Conservation (phyloP, 2,888 invertebrate genomes). For the Nemotelus nigrinus region DNA sequence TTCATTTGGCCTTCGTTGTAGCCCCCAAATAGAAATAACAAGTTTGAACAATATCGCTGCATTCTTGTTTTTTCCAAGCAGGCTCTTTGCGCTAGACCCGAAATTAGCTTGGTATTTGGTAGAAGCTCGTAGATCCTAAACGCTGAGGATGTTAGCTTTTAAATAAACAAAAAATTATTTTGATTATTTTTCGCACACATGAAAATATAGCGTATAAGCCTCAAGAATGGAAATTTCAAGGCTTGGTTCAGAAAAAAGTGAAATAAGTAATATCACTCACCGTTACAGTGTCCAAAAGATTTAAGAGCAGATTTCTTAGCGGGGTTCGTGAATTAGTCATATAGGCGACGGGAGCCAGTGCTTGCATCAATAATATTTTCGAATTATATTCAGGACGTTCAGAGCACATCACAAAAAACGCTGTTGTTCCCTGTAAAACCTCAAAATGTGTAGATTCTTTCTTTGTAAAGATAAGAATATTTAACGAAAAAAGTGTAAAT, state of each 20-base stretch:
- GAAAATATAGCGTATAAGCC: too few species aligned
- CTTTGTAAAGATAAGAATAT: not conserved
- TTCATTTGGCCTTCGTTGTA: conserved; percentile 58
- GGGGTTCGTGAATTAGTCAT: conserved; percentile 54
- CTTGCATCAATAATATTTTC: conserved; percentile 60
- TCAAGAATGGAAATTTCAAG: too few species aligned
- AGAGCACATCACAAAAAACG: conserved; percentile 59
- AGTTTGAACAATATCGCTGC: conserved; percentile 69
- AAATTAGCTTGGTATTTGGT: conserved; percentile 66
- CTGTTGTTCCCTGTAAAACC: conserved; percentile 61
- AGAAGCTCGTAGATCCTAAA: conserved; percentile 67
- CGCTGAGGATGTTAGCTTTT: conserved; percentile 19
- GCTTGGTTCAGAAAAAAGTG: not conserved
- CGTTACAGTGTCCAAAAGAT: conserved; percentile 36
- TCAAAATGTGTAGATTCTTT: too few species aligned
- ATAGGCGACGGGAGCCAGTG: conserved; percentile 61
- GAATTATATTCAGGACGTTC: conserved; percentile 60
- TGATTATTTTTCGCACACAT: too few species aligned
- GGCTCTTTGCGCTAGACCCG: conserved; percentile 63
- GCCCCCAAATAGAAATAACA: conserved; percentile 67
- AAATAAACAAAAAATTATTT: not conserved
- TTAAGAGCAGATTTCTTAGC: conserved; percentile 24
- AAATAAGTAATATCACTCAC: conserved; percentile 29
- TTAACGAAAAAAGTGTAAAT: not conserved
- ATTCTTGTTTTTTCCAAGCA: conserved; percentile 67